Conservation (phyloP, 2,888 invertebrate genomes). For the Drosophila barbarae region DNA sequence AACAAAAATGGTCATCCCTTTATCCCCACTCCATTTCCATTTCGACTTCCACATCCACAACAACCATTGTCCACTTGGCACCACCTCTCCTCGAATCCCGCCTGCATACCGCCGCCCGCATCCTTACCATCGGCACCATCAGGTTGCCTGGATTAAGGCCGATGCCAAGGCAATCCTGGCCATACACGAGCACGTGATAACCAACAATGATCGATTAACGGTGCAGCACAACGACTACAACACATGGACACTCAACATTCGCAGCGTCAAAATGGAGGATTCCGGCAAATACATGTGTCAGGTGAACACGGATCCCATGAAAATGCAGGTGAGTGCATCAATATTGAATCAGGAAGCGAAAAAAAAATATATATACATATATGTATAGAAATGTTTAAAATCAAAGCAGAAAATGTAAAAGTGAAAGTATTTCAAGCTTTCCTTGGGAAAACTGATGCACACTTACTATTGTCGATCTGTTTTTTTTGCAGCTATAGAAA, state of each 20-base stretch:
- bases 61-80: not conserved
- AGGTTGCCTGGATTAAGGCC: constrained; percentile 97
- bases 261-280: constrained; percentile 91
- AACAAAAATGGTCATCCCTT: constrained; percentile 33
- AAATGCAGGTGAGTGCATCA: constrained; percentile 88
- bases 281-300: constrained; percentile 96
- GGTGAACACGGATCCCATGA: constrained; percentile 96
- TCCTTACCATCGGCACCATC: constrained; percentile 41
- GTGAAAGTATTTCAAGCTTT: too few species aligned
- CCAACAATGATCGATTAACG: constrained; percentile 92
- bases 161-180: constrained; percentile 95
- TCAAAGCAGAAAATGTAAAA: not conserved
- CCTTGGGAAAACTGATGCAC: not conserved
- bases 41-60: constrained; percentile 5
- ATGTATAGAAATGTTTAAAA: not conserved
- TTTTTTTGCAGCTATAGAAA: not conserved
- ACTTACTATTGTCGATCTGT: not conserved
- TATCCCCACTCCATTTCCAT: constrained; percentile 28
- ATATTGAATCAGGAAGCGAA: not conserved
- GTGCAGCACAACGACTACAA: constrained; percentile 95
- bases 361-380: not conserved
- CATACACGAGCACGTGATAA: constrained; percentile 95
- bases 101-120: constrained; percentile 6
- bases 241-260: constrained; percentile 94
- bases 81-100: not conserved